A percentile compares a stretch with the other conserved stretches of the same genome.
These are phyloP conservation scores for Notoglanidium macrostoma DNA, from an alignment of 2,797 vertebrate genomes.

Conservation along the genomic window DNA sequence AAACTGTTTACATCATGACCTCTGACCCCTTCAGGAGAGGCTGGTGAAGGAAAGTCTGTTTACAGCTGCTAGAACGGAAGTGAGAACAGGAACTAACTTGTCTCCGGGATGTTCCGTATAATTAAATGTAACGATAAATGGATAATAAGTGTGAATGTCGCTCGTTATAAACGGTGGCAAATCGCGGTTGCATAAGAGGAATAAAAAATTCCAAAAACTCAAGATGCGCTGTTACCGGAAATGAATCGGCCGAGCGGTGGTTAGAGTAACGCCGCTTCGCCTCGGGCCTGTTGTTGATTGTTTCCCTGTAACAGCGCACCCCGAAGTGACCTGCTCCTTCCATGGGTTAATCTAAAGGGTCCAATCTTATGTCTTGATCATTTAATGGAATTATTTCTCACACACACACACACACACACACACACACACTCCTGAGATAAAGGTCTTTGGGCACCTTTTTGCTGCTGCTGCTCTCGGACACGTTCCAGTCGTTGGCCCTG, in stretches of 20 bases:
- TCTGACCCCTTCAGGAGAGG: not conserved
- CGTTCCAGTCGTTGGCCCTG: slow-evolving; percentile 96
- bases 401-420: too few species aligned
- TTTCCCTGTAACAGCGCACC: too few species aligned
- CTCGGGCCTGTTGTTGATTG: too few species aligned
- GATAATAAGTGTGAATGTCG: not conserved
- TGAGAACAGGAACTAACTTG: not conserved
- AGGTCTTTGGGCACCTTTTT: slow-evolving; percentile 83
- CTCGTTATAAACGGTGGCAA: not conserved
- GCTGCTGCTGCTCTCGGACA: slow-evolving; percentile 83
- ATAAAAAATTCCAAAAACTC: not conserved
- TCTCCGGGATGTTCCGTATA: not conserved
- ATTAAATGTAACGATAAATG: not conserved
- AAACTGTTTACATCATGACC: too few species aligned
- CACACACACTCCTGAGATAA: not conserved
- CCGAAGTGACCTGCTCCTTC: not conserved
- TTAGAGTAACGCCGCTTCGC: not conserved
- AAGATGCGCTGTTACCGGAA: not conserved
- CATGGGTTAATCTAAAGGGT: too few species aligned
- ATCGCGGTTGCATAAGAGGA: not conserved
- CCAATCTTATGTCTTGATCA: too few species aligned
- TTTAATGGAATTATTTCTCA: too few species aligned
- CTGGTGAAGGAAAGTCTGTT: not conserved
- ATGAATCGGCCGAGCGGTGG: not conserved
- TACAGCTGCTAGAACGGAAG: not conserved